phyloP scores from a whole-genome alignment of 2,888 invertebrate species.

The Monopis laevigella region DNA sequence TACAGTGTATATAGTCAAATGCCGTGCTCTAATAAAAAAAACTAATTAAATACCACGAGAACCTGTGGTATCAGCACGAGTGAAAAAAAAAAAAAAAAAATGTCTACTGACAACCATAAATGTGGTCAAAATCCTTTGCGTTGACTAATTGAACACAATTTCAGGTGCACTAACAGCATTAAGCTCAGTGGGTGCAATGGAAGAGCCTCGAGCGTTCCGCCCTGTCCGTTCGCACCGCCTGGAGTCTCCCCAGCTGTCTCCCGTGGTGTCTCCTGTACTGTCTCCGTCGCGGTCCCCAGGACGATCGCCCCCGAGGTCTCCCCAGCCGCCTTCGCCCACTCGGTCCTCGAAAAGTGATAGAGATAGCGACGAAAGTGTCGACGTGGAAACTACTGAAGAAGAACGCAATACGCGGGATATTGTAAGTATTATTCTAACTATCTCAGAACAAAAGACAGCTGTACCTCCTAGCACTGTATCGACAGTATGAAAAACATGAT shows the following conservation, averaged over 20 bases:
- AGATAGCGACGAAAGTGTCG: conserved; percentile 84
- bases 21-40: no score
- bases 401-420: conserved; percentile 49
- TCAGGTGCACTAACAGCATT: conserved; percentile 52
- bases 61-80: no score
- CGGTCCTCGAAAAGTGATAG: conserved; percentile 62
- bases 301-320: conserved; percentile 27
- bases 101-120: no score
- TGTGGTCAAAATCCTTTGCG: no score
- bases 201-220: conserved; percentile 55
- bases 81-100: no score
- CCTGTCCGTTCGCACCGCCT: conserved; percentile 46
- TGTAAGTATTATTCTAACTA: neutral
- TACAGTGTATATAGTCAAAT: no score
- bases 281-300: conserved; percentile 15
- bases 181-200: conserved; percentile 46
- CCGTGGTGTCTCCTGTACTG: conserved; percentile 34
- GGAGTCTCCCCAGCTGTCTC: conserved; percentile 49
- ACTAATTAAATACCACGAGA: no score
- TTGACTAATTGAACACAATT: no score
- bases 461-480: no score
- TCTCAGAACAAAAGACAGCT: no score
- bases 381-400: conserved; percentile 88
- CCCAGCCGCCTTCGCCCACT: conserved; percentile 37
- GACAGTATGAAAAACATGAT: no score